These are phyloP conservation scores for Hypsopygia costalis DNA, from an alignment of 2,888 invertebrate species.

Conservation along the genomic window DNA sequence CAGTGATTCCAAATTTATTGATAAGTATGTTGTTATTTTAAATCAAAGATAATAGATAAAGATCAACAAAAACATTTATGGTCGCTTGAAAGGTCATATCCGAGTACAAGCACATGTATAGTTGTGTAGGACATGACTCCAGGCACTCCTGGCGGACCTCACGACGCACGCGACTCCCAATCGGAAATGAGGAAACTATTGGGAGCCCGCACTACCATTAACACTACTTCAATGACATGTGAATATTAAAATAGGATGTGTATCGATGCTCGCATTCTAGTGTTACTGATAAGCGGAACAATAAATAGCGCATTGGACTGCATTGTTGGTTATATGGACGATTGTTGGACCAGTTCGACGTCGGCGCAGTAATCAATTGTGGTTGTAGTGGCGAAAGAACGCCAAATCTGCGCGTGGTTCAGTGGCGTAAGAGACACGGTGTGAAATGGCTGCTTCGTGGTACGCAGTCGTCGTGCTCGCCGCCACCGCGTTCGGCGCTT, in stretches of 20 bases:
- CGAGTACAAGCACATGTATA: slow-evolving; percentile 48
- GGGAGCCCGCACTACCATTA: slow-evolving; percentile 55
- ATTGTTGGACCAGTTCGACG: slow-evolving; percentile 13
- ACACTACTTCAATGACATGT: slow-evolving; percentile 20
- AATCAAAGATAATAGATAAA: too few relatives aligned
- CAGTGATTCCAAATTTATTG: too few relatives aligned
- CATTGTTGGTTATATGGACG: background rate
- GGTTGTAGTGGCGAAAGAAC: slow-evolving; percentile 53
- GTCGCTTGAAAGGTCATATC: slow-evolving; percentile 44
- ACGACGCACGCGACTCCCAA: slow-evolving; percentile 44
- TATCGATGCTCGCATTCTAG: slow-evolving; percentile 22
- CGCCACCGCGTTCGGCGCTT: slow-evolving; percentile 64
- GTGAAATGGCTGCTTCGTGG: slow-evolving; percentile 64
- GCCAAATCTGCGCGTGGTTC: slow-evolving; percentile 46
- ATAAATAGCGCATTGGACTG: slow-evolving; percentile 1
- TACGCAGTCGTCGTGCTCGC: slow-evolving; percentile 57
- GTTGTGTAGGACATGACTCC: slow-evolving; percentile 25
- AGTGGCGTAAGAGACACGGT: slow-evolving; percentile 63
- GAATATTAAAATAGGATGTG: slow-evolving; percentile 21
- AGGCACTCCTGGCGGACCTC: slow-evolving; percentile 14
- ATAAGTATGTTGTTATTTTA: too few relatives aligned
- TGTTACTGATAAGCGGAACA: background rate
- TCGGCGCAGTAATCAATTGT: slow-evolving; percentile 47
- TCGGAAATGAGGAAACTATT: slow-evolving; percentile 55
- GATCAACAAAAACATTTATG: slow-evolving; percentile 7